phyloP scores from a whole-genome alignment of 2,113 vertebrate genomes.

The Cephalopterus ornatus region DNA sequence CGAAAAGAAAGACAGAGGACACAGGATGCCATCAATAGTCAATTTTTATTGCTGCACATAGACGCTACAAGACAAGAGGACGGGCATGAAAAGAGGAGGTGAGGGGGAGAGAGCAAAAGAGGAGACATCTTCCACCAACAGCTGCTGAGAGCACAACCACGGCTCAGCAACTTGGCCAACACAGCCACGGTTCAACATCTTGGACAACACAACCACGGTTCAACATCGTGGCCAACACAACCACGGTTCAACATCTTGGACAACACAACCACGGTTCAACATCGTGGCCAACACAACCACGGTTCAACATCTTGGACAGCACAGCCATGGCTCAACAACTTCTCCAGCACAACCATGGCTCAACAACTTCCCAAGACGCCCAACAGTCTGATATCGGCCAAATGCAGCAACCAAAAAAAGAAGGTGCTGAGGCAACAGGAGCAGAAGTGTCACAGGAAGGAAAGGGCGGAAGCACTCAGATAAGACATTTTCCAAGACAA shows the following conservation, averaged over 20 bases:
- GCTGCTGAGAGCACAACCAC: not conserved
- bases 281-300: too few relatives aligned
- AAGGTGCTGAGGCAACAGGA: not conserved
- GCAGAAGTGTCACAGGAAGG: not conserved
- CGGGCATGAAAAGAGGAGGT: not conserved
- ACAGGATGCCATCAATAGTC: not conserved
- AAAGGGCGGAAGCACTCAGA: not conserved
- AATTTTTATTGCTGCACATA: slow-evolving; percentile 44
- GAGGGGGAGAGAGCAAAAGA: not conserved
- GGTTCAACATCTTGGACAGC: too few relatives aligned
- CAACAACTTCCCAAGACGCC: not conserved
- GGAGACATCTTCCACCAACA: not conserved
- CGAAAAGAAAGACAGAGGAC: not conserved
- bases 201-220: too few relatives aligned
- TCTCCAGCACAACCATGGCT: too few relatives aligned
- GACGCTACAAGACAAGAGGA: not conserved
- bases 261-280: too few relatives aligned
- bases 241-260: too few relatives aligned
- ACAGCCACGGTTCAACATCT: too few relatives aligned
- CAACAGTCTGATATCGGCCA: rapidly evolving
- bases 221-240: too few relatives aligned
- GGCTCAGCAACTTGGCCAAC: too few relatives aligned
- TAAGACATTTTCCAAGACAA: not conserved
- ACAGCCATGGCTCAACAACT: too few relatives aligned
- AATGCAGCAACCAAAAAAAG: not conserved